Conservation (phyloP, 2,797 vertebrate genomes). For the Arrhamphus sclerolepis region DNA sequence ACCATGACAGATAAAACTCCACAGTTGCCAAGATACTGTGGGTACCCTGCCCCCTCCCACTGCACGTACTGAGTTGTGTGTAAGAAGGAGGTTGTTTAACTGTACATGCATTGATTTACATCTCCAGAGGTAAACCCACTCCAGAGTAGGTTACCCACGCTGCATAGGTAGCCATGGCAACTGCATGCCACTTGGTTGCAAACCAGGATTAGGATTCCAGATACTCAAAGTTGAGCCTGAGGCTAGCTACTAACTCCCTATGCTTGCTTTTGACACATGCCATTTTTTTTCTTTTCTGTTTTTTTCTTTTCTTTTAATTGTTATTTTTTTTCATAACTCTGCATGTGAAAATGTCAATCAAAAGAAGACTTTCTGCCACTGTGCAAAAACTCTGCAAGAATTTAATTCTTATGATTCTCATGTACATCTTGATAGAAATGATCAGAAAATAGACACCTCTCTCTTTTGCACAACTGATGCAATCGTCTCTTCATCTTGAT, state of each 20-base stretch:
- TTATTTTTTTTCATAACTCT: too few species aligned
- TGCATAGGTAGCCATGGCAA: slow-evolving; percentile 12
- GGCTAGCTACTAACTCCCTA: background rate
- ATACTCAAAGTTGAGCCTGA: background rate
- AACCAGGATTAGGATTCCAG: background rate
- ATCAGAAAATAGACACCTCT: slow-evolving; percentile 3
- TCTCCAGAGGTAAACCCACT: slow-evolving; percentile 4
- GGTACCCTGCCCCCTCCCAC: too few species aligned
- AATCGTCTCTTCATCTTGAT: slow-evolving; percentile 65
- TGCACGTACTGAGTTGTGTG: too few species aligned
- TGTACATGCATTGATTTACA: background rate
- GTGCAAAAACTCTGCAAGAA: slow-evolving; percentile 11
- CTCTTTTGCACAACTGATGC: slow-evolving; percentile 77
- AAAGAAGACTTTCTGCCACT: background rate
- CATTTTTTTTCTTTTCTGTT: background rate
- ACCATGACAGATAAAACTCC: too few species aligned
- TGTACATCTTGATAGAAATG: slow-evolving; percentile 20
- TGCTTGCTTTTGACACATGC: background rate
- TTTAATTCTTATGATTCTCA: slow-evolving; percentile 15
- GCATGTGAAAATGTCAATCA: too few species aligned
- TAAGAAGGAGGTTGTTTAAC: too few species aligned
- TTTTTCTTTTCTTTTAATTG: too few species aligned
- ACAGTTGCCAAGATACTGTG: too few species aligned
- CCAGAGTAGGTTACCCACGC: background rate
- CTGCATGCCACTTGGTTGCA: background rate